phyloP scores from a whole-genome alignment of 2,888 invertebrate species.

The Rutpela maculata region DNA sequence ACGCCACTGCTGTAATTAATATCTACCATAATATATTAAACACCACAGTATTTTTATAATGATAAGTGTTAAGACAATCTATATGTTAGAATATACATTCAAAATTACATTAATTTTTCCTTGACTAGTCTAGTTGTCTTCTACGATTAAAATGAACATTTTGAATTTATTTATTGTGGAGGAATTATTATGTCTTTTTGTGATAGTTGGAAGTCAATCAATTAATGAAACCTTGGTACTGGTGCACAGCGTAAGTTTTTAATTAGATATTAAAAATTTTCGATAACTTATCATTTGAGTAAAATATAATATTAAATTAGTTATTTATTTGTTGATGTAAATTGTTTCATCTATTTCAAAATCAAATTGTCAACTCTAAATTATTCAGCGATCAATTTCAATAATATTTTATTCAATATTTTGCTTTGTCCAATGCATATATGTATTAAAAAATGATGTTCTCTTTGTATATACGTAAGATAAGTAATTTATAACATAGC shows the following conservation, averaged over 20 bases:
- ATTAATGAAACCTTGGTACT: constrained; percentile 26
- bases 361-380: too few species aligned
- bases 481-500: too few species aligned
- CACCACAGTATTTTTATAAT: neutral
- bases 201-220: neutral
- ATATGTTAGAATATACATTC: neutral
- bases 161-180: neutral
- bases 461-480: too few species aligned
- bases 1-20: neutral
- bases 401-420: too few species aligned
- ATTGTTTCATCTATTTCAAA: too few species aligned
- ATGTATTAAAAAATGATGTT: too few species aligned
- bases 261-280: neutral
- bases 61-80: neutral
- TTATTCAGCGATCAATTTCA: too few species aligned
- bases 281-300: neutral
- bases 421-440: too few species aligned
- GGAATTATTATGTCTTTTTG: neutral
- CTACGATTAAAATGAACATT: neutral
- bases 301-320: too few species aligned
- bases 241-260: constrained; percentile 28
- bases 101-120: neutral
- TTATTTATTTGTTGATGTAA: too few species aligned
- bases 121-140: neutral
- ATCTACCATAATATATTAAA: neutral